phyloP scores from a whole-genome alignment of 2,888 invertebrate species.

The Thymelicus lineola region DNA sequence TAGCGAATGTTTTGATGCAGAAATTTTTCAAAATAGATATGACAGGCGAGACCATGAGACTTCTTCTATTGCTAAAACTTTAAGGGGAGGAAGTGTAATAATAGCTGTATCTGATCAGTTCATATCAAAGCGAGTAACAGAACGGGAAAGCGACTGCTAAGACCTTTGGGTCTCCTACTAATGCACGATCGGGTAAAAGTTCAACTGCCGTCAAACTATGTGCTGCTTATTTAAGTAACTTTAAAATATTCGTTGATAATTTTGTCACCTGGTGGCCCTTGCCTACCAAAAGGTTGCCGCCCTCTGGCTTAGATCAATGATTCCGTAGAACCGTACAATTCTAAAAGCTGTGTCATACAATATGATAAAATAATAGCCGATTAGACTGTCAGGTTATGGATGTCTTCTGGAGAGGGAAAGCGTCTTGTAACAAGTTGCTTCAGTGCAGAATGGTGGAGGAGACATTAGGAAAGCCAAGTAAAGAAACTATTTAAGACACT shows the following conservation, averaged over 20 bases:
- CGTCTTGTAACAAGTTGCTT: no score
- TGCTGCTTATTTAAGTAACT: slow-evolving; percentile 25
- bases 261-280: no score
- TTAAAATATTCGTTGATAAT: slow-evolving; percentile 25
- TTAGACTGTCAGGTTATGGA: no score
- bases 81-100: slow-evolving; percentile 42
- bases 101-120: slow-evolving; percentile 37
- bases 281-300: no score
- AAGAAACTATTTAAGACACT: no score
- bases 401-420: no score
- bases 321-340: no score
- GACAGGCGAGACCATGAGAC: slow-evolving; percentile 40
- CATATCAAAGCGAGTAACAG: slow-evolving; percentile 16
- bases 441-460: no score
- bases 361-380: no score
- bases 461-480: no score
- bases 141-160: slow-evolving; percentile 39
- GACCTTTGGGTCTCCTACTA: slow-evolving; percentile 36
- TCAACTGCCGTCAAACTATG: not conserved
- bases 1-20: slow-evolving; percentile 27
- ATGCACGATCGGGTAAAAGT: not conserved
- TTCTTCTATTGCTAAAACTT: slow-evolving; percentile 9
- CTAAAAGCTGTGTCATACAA: no score
- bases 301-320: no score
- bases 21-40: slow-evolving; percentile 38